A percentile compares a stretch with the other conserved stretches of the same genome.
Evolutionary conservation across 2,113 vertebrate species (phyloP).

Genomic region (Eublepharis macularius): DNA sequence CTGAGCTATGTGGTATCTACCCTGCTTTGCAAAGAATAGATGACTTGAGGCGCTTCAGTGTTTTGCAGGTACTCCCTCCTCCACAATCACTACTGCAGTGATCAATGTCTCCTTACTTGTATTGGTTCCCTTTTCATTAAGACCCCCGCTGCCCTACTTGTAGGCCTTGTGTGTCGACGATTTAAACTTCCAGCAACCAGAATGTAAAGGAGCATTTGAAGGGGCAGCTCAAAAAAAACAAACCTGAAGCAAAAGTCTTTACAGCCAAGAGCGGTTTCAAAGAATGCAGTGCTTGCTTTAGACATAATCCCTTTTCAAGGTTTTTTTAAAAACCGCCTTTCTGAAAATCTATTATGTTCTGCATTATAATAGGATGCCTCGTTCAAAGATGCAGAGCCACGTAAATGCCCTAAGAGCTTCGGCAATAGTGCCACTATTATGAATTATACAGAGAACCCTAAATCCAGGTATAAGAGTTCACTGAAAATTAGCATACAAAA

Average conservation of each 20-base stretch:
- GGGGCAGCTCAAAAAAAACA: background rate
- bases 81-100: background rate
- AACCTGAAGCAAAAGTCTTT: too few species aligned
- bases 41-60: background rate
- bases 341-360: background rate
- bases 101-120: background rate
- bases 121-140: too few species aligned
- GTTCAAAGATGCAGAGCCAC: background rate
- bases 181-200: too few species aligned
- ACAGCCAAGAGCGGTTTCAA: too few species aligned
- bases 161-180: background rate
- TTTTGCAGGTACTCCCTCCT: too few species aligned
- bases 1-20: too few species aligned
- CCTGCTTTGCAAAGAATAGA: background rate
- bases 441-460: background rate
- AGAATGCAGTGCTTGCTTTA: too few species aligned
- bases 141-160: background rate
- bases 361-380: background rate
- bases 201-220: too few species aligned
- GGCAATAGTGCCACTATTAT: background rate
- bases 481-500: constrained; percentile 46
- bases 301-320: too few species aligned
- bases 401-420: background rate
- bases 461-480: background rate
- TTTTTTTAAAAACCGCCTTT: too few species aligned